These are phyloP conservation scores for Crossocerus cetratus DNA, from an alignment of 2,888 invertebrate species.

Conservation along the genomic window DNA sequence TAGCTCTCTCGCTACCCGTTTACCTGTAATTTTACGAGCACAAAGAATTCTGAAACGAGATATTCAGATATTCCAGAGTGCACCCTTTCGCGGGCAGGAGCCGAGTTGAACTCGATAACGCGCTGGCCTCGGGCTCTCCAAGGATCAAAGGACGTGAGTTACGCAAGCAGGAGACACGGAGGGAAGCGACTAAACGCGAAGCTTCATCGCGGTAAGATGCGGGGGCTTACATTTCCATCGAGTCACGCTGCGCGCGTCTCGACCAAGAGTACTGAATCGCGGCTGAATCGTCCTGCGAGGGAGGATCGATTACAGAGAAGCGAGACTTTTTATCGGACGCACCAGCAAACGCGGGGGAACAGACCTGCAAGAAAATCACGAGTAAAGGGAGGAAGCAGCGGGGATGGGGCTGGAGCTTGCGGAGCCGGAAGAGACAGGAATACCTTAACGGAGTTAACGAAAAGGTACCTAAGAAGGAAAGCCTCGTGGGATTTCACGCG, in stretches of 20 bases:
- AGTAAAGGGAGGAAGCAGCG: constrained; percentile 6
- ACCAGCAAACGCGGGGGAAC: background rate
- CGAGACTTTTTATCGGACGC: constrained; percentile 1
- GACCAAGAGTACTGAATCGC: background rate
- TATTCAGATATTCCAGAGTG: constrained; percentile 30
- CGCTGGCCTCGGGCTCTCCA: constrained; percentile 27
- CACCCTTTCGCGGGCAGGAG: constrained; percentile 20
- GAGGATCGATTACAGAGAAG: constrained; percentile 13
- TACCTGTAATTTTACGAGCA: background rate
- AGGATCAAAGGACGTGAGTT: constrained; percentile 49
- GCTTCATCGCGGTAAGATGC: constrained; percentile 1
- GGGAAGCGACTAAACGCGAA: background rate
- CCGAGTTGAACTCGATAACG: constrained; percentile 48
- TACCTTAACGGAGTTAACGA: constrained; percentile 54
- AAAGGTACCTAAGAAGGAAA: constrained; percentile 52
- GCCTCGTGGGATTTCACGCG: constrained; percentile 50
- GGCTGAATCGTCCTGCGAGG: constrained; percentile 8
- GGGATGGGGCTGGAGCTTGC: background rate
- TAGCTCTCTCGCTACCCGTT: too few relatives aligned
- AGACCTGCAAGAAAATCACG: constrained; percentile 1
- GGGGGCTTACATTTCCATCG: constrained; percentile 9
- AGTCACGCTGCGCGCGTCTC: background rate
- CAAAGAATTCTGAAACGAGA: constrained; percentile 17
- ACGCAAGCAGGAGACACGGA: constrained; percentile 10
- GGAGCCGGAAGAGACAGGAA: constrained; percentile 23